Base-by-base conservation (phyloP, 2,797 vertebrate genomes). In the Cetoscarus ocellatus region DNA sequence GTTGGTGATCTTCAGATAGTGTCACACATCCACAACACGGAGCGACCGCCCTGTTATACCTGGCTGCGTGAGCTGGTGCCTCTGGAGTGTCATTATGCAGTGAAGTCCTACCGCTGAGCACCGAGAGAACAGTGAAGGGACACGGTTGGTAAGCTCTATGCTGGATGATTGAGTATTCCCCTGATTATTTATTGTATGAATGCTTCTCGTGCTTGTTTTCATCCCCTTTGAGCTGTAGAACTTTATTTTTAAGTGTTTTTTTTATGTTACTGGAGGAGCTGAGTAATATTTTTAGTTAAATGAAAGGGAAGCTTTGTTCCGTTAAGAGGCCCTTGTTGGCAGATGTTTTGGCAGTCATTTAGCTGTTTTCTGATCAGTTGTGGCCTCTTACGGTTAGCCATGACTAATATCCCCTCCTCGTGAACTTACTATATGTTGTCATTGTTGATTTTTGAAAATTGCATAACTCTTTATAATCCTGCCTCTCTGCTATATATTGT, bases 321-420 rank as follows among this genome's bases (percentile, higher is more conserved):
- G 15, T 73, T 65, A 40, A 72, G 38, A 63, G 48, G 18, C 62
- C 61, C 3, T 10, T 14, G 50, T 67, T 81, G 80, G 77, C 80
- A 79, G 66, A 71, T 77, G 75, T 71, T 79, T 85, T 87, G 84
- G 84, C 82, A 74, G 42, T 10, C 6, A 73, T 75, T 49, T 5
- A 48, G 57, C 70, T 79, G 10, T 65, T 81, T 86, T 87, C 84
- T 86, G 79, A 86, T 85, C 76, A 80, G 74, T 59, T 64, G 49
- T 86, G 57, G 79, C 69, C 75, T 85, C 73, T 90, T 88, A 88
- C 84, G 58, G 85, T 87, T 49, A 90, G 70, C 34, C 53, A 77
- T 90, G 88, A 90, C 84, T 90, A 88, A 90, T 69, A 34, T 68
- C 60, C 38, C 56, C 38, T 65, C 48, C 67, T 69, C 56, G 45